Conservation (phyloP, 2,113 vertebrate genomes). For the Cephalopholis sonnerati region DNA sequence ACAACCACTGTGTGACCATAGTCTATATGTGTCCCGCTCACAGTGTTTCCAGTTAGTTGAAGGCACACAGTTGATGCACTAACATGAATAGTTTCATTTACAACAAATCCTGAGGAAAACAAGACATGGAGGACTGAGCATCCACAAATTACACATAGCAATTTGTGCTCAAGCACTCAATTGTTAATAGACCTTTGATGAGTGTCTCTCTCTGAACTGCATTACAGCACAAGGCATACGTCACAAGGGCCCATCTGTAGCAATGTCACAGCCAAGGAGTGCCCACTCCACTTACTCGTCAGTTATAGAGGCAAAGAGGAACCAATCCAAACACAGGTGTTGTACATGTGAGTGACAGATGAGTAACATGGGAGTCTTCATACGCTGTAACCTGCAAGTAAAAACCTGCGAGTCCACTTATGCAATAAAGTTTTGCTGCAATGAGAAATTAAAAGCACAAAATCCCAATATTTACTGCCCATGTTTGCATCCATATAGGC, state of each 20-base stretch:
- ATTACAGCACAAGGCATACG: not conserved
- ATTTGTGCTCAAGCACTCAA: not conserved
- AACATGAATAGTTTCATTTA: not conserved
- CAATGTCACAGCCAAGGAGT: constrained; percentile 13
- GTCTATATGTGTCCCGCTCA: not conserved
- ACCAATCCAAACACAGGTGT: not conserved
- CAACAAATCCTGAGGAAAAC: not conserved
- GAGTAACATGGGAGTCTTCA: not conserved
- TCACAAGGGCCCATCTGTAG: constrained; percentile 21
- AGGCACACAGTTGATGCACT: not conserved
- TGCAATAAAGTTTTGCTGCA: not conserved
- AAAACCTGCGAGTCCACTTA: not conserved
- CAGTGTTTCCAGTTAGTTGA: not conserved
- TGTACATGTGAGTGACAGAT: not conserved
- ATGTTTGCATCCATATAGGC: too few relatives aligned
- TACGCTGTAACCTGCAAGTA: not conserved
- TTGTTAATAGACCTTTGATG: not conserved
- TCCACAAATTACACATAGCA: not conserved
- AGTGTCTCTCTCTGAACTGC: not conserved
- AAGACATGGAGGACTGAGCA: not conserved
- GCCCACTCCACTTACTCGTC: not conserved
- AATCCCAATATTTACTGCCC: not conserved
- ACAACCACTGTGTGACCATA: not conserved
- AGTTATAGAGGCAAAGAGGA: not conserved
- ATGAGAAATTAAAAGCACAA: not conserved